Evolutionary conservation across 2,113 vertebrate genomes (phyloP).

Genomic region (Cyphomyrus plagiostoma): DNA sequence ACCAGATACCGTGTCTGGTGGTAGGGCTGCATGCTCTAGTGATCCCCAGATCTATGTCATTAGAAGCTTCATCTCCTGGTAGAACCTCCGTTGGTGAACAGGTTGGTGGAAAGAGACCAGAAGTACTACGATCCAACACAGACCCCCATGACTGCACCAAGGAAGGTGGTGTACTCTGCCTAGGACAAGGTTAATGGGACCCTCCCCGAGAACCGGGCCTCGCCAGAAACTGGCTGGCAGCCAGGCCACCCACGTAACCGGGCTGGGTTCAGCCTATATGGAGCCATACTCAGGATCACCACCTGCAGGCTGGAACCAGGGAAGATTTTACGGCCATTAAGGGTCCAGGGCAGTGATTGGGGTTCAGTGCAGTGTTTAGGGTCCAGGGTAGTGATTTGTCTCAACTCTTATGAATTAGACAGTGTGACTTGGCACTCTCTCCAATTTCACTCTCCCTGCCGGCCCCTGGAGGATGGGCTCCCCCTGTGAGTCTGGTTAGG

Average conservation of each 20-base stretch:
- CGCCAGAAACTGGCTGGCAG: not conserved
- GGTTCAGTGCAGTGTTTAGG: too few relatives aligned
- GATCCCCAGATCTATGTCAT: not conserved
- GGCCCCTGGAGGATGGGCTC: too few relatives aligned
- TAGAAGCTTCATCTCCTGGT: not conserved
- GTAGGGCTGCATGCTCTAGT: not conserved
- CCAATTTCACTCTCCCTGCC: too few relatives aligned
- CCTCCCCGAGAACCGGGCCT: not conserved
- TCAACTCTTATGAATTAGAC: too few relatives aligned
- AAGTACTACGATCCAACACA: too few relatives aligned
- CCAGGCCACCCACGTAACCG: not conserved
- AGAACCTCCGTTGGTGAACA: not conserved
- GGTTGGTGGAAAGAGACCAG: too few relatives aligned
- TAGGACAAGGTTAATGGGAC: not conserved
- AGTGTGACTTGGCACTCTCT: too few relatives aligned
- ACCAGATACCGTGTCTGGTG: not conserved
- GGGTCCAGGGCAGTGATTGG: not conserved
- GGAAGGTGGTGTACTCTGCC: not conserved
- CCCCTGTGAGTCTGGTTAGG: too few relatives aligned
- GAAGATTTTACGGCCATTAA: not conserved
- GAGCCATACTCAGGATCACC: not conserved
- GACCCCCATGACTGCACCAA: too few relatives aligned
- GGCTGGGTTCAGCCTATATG: not conserved
- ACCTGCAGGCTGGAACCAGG: not conserved
- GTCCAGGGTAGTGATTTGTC: not conserved